These are phyloP conservation scores for Cyanoderma ruficeps DNA, from an alignment of 2,113 vertebrate genomes.

Conservation along the genomic window DNA sequence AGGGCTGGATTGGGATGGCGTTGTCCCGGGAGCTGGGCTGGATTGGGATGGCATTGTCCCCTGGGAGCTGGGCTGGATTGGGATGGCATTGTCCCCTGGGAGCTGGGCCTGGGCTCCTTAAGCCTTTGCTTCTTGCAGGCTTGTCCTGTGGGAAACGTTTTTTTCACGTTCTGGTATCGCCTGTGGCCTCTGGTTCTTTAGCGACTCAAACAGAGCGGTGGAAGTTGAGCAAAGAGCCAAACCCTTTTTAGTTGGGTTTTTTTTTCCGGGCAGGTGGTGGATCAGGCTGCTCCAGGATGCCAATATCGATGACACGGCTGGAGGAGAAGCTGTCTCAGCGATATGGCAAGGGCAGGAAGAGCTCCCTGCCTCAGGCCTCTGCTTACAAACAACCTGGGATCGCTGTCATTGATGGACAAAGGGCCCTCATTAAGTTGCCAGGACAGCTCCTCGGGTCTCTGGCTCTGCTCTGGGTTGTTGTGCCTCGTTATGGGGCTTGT, in stretches of 20 bases:
- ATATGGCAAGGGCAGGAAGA: background rate
- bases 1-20: slow-evolving; percentile 5
- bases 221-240: background rate
- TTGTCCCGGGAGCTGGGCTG: background rate
- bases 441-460: background rate
- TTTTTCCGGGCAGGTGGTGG: background rate
- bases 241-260: background rate
- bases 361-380: background rate
- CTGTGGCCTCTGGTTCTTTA: background rate
- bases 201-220: background rate
- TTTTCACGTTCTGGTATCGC: background rate
- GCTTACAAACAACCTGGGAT: background rate
- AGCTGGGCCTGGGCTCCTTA: background rate
- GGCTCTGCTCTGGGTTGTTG: slow-evolving; percentile 3
- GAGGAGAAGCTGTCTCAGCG: background rate
- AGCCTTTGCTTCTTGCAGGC: background rate
- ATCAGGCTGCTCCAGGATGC: background rate
- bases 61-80: background rate
- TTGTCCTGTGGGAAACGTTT: background rate
- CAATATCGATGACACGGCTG: background rate
- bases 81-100: background rate
- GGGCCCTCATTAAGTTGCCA: slow-evolving; percentile 1
- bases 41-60: background rate
- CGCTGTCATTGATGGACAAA: slow-evolving; percentile 5
- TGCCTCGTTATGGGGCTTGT: background rate